Evolutionary conservation across 2,888 invertebrate genomes (phyloP).

Genomic region (Spisula subtruncata): DNA sequence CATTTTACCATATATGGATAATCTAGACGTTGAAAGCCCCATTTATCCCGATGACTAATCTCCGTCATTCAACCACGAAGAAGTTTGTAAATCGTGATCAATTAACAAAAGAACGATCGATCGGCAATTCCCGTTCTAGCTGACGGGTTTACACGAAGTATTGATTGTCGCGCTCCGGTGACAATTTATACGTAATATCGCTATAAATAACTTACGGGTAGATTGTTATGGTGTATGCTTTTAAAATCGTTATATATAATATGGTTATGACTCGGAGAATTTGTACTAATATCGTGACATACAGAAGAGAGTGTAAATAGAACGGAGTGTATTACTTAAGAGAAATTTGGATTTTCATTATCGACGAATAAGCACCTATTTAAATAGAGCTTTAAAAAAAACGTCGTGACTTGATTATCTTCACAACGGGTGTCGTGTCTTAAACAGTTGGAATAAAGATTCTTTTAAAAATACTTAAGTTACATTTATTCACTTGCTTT

Average conservation of each 20-base stretch:
- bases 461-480: background rate
- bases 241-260: background rate
- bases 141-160: constrained; percentile 5
- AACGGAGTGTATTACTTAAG: background rate
- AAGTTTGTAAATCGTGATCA: background rate
- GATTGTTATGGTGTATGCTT: background rate
- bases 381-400: background rate
- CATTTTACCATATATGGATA: constrained; percentile 14
- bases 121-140: constrained; percentile 6
- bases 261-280: background rate
- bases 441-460: background rate
- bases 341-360: background rate
- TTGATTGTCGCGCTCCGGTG: background rate
- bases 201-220: background rate
- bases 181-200: background rate
- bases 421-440: background rate
- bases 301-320: background rate
- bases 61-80: background rate
- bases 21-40: background rate
- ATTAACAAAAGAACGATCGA: background rate
- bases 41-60: background rate
- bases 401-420: background rate
- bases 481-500: background rate
- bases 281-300: background rate
- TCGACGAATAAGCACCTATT: background rate